Conservation (phyloP, 2,797 vertebrate genomes). For the Poeciliopsis infans region DNA sequence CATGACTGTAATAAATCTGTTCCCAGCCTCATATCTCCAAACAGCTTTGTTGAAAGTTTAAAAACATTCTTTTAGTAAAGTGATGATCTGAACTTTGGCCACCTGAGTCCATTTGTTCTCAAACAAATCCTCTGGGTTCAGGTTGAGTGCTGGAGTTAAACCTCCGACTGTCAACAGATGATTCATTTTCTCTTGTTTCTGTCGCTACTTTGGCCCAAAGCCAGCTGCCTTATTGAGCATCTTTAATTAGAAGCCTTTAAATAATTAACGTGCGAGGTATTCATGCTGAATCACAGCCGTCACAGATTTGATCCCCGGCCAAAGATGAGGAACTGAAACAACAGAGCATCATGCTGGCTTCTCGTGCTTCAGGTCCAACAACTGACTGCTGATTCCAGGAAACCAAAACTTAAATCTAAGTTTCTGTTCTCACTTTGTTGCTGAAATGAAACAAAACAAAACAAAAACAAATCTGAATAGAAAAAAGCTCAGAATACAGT, state of each 20-base stretch:
- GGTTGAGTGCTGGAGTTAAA: not conserved
- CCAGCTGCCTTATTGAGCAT: not conserved
- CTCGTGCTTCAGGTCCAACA: not conserved
- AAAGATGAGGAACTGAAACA: not conserved
- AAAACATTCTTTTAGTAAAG: not conserved
- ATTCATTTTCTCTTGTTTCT: not conserved
- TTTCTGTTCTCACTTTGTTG: not conserved
- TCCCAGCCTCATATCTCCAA: not conserved
- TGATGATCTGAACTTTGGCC: not conserved
- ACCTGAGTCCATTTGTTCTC: not conserved
- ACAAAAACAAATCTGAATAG: not conserved
- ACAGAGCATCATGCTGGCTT: not conserved
- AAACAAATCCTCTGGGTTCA: not conserved
- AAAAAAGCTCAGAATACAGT: not conserved
- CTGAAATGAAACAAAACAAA: not conserved
- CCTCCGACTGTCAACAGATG: not conserved
- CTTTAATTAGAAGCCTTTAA: not conserved
- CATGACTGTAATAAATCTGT: not conserved
- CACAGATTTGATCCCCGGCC: not conserved
- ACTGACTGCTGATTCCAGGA: not conserved
- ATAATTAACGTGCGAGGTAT: not conserved
- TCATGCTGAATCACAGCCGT: fast-evolving
- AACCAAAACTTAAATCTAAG: not conserved
- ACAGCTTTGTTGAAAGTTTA: not conserved
- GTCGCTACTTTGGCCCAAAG: not conserved